These are phyloP conservation scores for Tortricodes alternella DNA, from an alignment of 2,888 invertebrate species.

Conservation along the genomic window DNA sequence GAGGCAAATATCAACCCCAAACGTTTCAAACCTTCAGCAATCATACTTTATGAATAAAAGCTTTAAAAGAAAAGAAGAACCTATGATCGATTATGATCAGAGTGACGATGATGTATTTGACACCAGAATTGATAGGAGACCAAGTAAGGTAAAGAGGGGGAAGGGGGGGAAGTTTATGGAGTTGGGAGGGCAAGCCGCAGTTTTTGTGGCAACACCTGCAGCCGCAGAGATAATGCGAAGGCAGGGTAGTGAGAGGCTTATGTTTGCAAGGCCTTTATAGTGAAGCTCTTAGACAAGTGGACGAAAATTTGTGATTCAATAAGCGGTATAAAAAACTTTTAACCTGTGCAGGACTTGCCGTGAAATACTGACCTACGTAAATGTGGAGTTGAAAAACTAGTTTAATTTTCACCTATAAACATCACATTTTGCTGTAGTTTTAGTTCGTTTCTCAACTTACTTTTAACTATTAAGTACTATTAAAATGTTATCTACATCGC, in stretches of 20 bases:
- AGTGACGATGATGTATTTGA: slow-evolving; percentile 78
- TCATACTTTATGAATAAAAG: slow-evolving; percentile 67
- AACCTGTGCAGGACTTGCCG: not conserved
- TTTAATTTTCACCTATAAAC: too few relatives aligned
- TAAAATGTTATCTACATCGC: too few relatives aligned
- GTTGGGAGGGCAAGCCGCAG: slow-evolving; percentile 63
- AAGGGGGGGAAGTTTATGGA: slow-evolving; percentile 70
- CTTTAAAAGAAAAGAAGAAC: slow-evolving; percentile 69
- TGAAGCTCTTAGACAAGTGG: slow-evolving; percentile 42
- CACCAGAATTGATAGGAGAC: slow-evolving; percentile 61
- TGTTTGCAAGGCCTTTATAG: slow-evolving; percentile 68
- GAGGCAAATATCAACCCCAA: slow-evolving; percentile 67
- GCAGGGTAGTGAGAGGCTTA: slow-evolving; percentile 70
- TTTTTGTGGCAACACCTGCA: slow-evolving; percentile 72
- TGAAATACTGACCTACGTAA: too few relatives aligned
- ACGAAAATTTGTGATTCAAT: not conserved
- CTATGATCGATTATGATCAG: slow-evolving; percentile 76
- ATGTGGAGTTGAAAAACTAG: too few relatives aligned
- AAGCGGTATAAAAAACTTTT: too few relatives aligned
- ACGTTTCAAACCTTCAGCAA: slow-evolving; percentile 58
- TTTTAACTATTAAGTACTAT: too few relatives aligned
- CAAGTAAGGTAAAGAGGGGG: slow-evolving; percentile 60
- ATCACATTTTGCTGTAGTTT: too few relatives aligned
- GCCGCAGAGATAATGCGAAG: slow-evolving; percentile 73
- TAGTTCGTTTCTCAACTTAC: too few relatives aligned